Conservation (phyloP, 1,140 invertebrate species). For the Trichonephila clavata region DNA sequence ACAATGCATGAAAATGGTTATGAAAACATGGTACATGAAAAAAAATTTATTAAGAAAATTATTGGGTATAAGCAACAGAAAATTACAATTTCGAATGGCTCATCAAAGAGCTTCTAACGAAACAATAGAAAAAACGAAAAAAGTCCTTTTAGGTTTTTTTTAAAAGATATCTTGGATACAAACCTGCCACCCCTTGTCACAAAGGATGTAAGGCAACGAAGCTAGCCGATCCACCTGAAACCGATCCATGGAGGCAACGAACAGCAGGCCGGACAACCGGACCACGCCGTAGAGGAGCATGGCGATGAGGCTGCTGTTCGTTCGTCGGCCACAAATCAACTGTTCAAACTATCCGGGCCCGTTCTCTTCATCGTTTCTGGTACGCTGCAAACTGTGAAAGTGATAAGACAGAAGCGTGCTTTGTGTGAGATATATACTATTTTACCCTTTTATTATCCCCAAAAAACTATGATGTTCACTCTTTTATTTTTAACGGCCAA, state of each 20-base stretch:
- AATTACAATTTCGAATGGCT: no score
- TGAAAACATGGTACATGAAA: no score
- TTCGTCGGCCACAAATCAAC: neutral
- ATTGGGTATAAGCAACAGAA: no score
- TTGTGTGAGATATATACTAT: neutral
- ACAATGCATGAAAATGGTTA: no score
- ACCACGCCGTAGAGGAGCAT: neutral
- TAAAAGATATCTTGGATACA: neutral
- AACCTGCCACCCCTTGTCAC: constrained; percentile 3
- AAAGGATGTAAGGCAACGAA: neutral
- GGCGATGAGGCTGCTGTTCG: neutral
- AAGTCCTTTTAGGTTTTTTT: no score
- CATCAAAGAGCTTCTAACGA: no score
- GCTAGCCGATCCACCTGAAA: neutral
- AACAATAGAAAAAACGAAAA: no score
- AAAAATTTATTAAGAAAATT: no score
- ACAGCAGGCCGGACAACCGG: constrained; percentile 1
- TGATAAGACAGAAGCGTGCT: neutral
- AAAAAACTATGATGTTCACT: neutral
- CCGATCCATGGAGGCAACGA: neutral
- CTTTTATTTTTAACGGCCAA: no score
- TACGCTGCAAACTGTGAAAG: neutral
- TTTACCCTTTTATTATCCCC: neutral
- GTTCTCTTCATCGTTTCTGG: neutral
- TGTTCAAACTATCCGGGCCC: neutral